phyloP scores from a whole-genome alignment of 2,797 vertebrate genomes.

The Enteromius trimaculatus region DNA sequence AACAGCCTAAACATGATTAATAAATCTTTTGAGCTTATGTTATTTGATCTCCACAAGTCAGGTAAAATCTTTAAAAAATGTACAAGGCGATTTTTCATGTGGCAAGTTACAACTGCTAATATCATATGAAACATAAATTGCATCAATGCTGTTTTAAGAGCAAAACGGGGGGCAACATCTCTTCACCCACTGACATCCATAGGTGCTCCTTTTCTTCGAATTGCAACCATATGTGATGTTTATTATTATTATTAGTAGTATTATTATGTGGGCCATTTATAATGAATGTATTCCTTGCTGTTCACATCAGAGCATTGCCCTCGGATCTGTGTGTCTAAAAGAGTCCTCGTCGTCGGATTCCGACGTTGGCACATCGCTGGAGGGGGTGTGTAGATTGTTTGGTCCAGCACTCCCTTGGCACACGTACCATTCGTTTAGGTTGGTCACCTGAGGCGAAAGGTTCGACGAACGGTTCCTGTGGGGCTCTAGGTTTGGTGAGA shows the following conservation, averaged over 20 bases:
- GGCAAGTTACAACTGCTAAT: not conserved
- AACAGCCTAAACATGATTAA: not conserved
- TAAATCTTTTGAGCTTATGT: not conserved
- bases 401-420: conserved; percentile 90
- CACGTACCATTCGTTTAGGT: conserved; percentile 99
- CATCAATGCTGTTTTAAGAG: conserved; percentile 42
- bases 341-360: conserved; percentile 91
- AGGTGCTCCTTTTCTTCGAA: conserved; percentile 54
- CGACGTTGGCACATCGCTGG: conserved; percentile 88
- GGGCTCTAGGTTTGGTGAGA: conserved; percentile 82
- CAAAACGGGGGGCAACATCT: conserved; percentile 56
- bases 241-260: not conserved
- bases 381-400: conserved; percentile 89
- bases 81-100: not conserved
- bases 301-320: conserved; percentile 89
- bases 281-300: conserved; percentile 57
- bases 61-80: not conserved
- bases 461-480: conserved; percentile 83
- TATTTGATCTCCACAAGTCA: conserved; percentile 11
- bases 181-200: conserved; percentile 54
- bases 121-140: conserved; percentile 7
- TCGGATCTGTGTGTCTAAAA: conserved; percentile 86
- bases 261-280: conserved; percentile 50
- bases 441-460: conserved; percentile 95
- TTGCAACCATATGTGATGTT: not conserved